Evolutionary conservation across 1,140 invertebrate genomes (phyloP).

Genomic region (Hestina assimilis): DNA sequence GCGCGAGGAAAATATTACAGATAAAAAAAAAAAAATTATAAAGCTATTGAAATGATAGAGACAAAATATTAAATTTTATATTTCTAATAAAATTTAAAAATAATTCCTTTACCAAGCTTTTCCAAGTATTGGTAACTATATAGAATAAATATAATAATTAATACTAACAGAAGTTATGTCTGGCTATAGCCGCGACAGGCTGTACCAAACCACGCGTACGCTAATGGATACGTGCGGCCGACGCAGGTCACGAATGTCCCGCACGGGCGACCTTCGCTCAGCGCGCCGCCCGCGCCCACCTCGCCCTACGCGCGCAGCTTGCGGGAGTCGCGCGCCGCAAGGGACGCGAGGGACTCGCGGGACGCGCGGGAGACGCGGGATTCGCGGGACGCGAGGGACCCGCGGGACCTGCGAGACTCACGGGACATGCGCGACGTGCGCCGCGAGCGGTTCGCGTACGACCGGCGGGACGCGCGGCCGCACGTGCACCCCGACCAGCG

Average conservation of each 20-base stretch:
- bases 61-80: too few species aligned
- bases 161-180: background rate
- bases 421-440: constrained; percentile 33
- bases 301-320: constrained; percentile 16
- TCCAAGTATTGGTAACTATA: too few species aligned
- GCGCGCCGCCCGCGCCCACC: constrained; percentile 46
- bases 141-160: too few species aligned
- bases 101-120: too few species aligned
- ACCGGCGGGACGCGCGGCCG: constrained; percentile 39
- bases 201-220: constrained; percentile 45
- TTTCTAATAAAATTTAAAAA: too few species aligned
- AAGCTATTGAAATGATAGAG: too few species aligned
- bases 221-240: constrained; percentile 62
- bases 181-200: constrained; percentile 36
- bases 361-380: constrained; percentile 32
- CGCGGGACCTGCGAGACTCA: constrained; percentile 38
- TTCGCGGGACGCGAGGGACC: constrained; percentile 44
- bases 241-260: constrained; percentile 7
- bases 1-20: too few species aligned
- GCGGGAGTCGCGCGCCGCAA: constrained; percentile 30
- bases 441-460: constrained; percentile 30
- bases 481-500: constrained; percentile 37
- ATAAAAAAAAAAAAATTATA: too few species aligned
- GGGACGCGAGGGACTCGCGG: constrained; percentile 30
- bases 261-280: constrained; percentile 25